Conservation (phyloP, 2,888 invertebrate genomes). For the Acrocyrtus sp. region DNA sequence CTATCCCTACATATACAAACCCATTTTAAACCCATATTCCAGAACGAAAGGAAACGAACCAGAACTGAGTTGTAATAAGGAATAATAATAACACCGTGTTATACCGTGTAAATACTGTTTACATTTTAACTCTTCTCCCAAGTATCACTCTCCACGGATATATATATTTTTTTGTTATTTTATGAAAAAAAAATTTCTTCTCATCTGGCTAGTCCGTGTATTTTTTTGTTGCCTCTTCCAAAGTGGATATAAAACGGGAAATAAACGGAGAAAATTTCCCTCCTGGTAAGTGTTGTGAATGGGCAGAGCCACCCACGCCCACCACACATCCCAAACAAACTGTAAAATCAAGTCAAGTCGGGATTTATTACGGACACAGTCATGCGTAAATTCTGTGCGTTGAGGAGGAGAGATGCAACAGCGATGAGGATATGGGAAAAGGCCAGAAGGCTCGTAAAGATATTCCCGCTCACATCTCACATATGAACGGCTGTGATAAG, state of each 20-base stretch:
- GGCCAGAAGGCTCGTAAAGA: constrained; percentile 18
- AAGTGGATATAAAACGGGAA: no score
- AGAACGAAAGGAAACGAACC: constrained; percentile 17
- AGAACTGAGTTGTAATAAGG: constrained; percentile 17
- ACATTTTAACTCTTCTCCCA: not conserved
- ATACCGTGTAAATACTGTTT: not conserved
- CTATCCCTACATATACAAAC: no score
- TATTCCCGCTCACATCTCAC: not conserved
- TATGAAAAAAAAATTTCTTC: no score
- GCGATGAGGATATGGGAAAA: no score
- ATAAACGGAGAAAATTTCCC: no score
- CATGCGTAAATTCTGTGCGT: not conserved
- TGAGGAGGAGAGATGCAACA: no score
- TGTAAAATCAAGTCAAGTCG: constrained; percentile 32
- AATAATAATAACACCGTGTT: not conserved
- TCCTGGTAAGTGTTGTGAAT: constrained; percentile 42
- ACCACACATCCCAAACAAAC: constrained; percentile 20
- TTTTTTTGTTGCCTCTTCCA: no score
- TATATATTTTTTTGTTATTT: no score
- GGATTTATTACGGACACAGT: constrained; percentile 19
- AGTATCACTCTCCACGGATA: no score
- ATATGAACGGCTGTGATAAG: no score
- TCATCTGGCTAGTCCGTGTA: no score
- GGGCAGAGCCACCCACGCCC: constrained; percentile 45
- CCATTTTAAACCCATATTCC: not conserved